A percentile compares a stretch with the other conserved stretches of the same genome.
phyloP scores from a whole-genome alignment of 1,140 invertebrate species.

The Nephotettix cincticeps region DNA sequence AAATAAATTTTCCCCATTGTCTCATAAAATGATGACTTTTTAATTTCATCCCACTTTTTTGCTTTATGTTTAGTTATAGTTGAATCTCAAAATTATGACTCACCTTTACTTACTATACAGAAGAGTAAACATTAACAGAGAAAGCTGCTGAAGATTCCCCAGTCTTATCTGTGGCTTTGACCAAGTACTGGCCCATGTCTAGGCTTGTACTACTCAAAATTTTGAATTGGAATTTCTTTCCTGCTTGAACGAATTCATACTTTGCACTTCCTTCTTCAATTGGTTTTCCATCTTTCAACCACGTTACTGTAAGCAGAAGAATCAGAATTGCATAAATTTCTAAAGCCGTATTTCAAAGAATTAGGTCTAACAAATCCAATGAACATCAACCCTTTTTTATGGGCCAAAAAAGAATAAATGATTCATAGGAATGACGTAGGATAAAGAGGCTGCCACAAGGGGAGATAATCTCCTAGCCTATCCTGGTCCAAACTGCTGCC shows the following conservation, averaged over 20 bases:
- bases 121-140: slow-evolving; percentile 72
- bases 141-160: slow-evolving; percentile 80
- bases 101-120: neutral
- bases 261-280: slow-evolving; percentile 71
- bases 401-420: too few relatives aligned
- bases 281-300: slow-evolving; percentile 90
- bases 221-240: slow-evolving; percentile 69
- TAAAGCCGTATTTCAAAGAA: too few relatives aligned
- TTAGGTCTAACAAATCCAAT: too few relatives aligned
- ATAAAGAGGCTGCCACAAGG: too few relatives aligned
- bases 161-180: slow-evolving; percentile 82
- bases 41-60: neutral
- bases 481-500: too few relatives aligned
- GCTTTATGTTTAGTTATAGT: neutral
- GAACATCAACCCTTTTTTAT: too few relatives aligned
- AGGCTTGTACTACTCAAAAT: slow-evolving; percentile 73
- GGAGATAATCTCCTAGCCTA: too few relatives aligned
- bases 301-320: slow-evolving; percentile 66
- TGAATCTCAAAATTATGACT: neutral
- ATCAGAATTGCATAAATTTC: too few relatives aligned
- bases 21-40: neutral
- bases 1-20: too few relatives aligned
- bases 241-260: slow-evolving; percentile 80
- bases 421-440: too few relatives aligned
- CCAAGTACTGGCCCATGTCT: slow-evolving; percentile 88